Evolutionary conservation across 2,888 invertebrate species (phyloP).

Genomic region (Crocallis elinguaria): DNA sequence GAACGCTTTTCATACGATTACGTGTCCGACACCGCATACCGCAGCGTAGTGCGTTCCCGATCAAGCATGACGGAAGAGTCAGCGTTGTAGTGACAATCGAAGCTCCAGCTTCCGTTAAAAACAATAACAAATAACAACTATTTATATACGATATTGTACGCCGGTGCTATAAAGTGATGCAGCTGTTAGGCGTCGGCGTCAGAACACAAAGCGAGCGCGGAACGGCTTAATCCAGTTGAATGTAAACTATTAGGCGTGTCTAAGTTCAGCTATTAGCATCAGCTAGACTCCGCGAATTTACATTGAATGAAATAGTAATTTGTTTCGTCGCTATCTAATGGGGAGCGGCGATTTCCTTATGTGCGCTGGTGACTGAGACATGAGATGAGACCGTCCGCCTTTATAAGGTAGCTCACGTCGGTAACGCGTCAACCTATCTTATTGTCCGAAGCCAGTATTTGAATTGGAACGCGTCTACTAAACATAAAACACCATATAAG

Average conservation of each 20-base stretch:
- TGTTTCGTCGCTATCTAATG: slow-evolving; percentile 57
- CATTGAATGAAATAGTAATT: slow-evolving; percentile 82
- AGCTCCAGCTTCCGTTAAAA: neutral
- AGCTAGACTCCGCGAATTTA: slow-evolving; percentile 65
- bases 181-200: slow-evolving; percentile 31
- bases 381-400: slow-evolving; percentile 42
- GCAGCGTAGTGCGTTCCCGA: too few relatives aligned
- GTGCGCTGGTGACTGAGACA: slow-evolving; percentile 44
- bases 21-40: too few relatives aligned
- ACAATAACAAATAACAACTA: neutral
- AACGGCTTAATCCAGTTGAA: slow-evolving; percentile 68
- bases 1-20: too few relatives aligned
- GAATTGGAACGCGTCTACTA: slow-evolving; percentile 48
- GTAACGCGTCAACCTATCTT: slow-evolving; percentile 63
- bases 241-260: slow-evolving; percentile 72
- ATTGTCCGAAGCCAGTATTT: slow-evolving; percentile 64
- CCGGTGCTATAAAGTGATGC: slow-evolving; percentile 56
- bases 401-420: slow-evolving; percentile 58
- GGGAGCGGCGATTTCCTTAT: slow-evolving; percentile 62
- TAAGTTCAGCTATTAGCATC: slow-evolving; percentile 71
- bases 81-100: neutral
- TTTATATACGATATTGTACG: neutral
- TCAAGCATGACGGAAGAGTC: too few relatives aligned
- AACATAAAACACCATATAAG: slow-evolving; percentile 43
- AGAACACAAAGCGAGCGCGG: slow-evolving; percentile 58